These are phyloP conservation scores for Riparia riparia DNA, from an alignment of 2,113 vertebrate species.

Conservation along the genomic window DNA sequence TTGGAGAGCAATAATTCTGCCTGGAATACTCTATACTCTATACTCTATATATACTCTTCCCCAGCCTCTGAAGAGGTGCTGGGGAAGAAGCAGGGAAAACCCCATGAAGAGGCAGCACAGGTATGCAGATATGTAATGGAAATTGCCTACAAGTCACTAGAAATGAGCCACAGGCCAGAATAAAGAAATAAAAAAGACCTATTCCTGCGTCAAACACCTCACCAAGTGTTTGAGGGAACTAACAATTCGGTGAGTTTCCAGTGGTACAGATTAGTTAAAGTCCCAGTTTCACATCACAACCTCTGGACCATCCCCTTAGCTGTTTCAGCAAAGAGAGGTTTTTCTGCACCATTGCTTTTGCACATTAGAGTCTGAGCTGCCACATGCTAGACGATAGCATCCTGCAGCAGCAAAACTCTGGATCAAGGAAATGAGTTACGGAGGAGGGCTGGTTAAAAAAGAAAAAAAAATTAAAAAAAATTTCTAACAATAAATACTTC, in stretches of 20 bases:
- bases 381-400: not conserved
- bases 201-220: not conserved
- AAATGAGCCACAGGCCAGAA: not conserved
- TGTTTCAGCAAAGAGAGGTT: not conserved
- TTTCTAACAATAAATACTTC: not conserved
- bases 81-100: not conserved
- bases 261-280: not conserved
- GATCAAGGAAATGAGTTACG: not conserved
- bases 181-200: not conserved
- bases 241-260: not conserved
- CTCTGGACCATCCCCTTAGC: not conserved
- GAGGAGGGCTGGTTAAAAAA: not conserved
- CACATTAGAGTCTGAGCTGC: not conserved
- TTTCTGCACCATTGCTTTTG: not conserved
- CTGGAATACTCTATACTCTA: rapidly evolving
- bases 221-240: not conserved
- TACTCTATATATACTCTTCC: too few relatives aligned
- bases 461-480: not conserved
- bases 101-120: not conserved
- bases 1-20: not conserved
- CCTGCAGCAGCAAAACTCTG: not conserved
- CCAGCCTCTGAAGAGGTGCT: not conserved
- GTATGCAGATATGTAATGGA: not conserved
- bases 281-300: not conserved
- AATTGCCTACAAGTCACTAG: not conserved